Evolutionary conservation across 2,888 invertebrate species (phyloP), one percentile per base, ranked within the genome.

Genomic region (Caenorhabditis angaria): DNA sequence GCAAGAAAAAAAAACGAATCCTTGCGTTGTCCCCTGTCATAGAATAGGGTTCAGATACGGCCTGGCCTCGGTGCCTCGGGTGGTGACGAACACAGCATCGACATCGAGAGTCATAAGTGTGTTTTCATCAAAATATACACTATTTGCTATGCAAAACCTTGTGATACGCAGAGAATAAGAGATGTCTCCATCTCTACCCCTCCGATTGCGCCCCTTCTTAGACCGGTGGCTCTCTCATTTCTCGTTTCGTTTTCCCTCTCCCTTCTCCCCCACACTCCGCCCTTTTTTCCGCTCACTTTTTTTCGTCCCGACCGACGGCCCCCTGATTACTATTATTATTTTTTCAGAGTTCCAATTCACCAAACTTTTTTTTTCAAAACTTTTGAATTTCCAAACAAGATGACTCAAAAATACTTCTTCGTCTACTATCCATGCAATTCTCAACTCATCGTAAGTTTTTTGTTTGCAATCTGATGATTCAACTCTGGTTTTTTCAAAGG

Each of bases 151-250:
- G 41, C 18, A 18, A 3, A 10, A 14, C 41, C 6, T 14, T 3
- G 3, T 18, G 41, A 41, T 12, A 41, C 41, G 41, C 2, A 12
- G 41, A 41, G 32, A 32, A 32, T 8, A 32, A 10, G 32, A 5
- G 32, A 32, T 32, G 18, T 3, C 41, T 6, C 41, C 3, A 41
- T 41, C 14, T 41, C 41, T 14, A 18, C 14, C 41, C 18, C 41
- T 41, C 41, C 18, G 14, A 41, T 41, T 41, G 41, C 41, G 41
- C 18, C 41, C 41, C 18, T 12, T 41, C 10, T 41, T 18, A 41
- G 41, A 41, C 41, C 41, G 41, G 41, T 41, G 41, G 41, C 41
- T 41, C 41, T 41, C 41, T 41, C 18, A 18, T 41, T 41, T 41
- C 18, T 41, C 18, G 41, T 41, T 14, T 41, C n/a, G n/a, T n/a